Conservation (phyloP, 2,888 invertebrate genomes). For the Drosophila subsilvestris region DNA sequence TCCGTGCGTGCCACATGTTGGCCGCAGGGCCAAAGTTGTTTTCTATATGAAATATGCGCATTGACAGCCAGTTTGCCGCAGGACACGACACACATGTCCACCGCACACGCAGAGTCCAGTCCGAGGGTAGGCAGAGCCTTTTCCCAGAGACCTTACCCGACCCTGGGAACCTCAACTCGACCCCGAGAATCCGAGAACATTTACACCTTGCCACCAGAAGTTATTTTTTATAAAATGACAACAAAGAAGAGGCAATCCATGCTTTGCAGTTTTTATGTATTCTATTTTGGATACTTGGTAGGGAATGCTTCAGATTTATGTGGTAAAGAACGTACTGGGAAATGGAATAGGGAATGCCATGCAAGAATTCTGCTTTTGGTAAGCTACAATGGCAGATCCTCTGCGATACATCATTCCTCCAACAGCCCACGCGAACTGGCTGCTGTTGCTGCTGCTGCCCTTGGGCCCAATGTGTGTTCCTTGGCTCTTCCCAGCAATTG, state of each 20-base stretch:
- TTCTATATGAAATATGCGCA: constrained; percentile 48
- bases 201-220: constrained; percentile 16
- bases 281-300: too few species aligned
- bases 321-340: too few species aligned
- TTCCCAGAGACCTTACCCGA: neutral
- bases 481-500: constrained; percentile 13
- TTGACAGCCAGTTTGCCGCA: constrained; percentile 55
- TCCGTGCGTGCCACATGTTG: constrained; percentile 17
- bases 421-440: constrained; percentile 15
- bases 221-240: constrained; percentile 12
- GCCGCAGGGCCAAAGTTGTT: constrained; percentile 43
- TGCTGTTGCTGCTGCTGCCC: neutral
- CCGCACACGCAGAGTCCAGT: constrained; percentile 1
- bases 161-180: neutral
- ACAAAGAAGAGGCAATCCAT: too few species aligned
- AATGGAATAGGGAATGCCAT: too few species aligned
- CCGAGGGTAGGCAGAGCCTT: constrained; percentile 7
- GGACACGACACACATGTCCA: constrained; percentile 39
- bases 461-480: constrained; percentile 10
- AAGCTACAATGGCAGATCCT: too few species aligned
- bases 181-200: constrained; percentile 25
- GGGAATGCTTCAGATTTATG: too few species aligned
- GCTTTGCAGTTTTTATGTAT: too few species aligned
- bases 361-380: too few species aligned
- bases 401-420: neutral